Percentiles rank a stretch among this genome's conserved stretches.
Conservation (phyloP, 1,140 invertebrate genomes). For the Drosophila willistoni region DNA sequence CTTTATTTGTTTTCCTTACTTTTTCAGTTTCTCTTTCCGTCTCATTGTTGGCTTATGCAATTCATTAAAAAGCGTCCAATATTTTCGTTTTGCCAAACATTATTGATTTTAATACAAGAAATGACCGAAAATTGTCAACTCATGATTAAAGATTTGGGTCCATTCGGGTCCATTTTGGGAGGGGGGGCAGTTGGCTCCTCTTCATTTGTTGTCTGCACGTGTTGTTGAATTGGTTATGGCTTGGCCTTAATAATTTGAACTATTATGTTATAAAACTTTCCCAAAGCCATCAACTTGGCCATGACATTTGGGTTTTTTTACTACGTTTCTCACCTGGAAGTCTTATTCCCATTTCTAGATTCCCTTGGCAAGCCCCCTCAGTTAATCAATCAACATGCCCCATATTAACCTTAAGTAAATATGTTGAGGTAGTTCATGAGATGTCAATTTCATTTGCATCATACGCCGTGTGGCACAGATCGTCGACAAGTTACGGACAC, state of each 20-base stretch:
- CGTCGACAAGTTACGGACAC: no score
- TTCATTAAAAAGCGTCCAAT: neutral
- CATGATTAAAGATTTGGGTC: neutral
- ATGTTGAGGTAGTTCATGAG: no score
- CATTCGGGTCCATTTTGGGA: no score
- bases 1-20: neutral
- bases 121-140: conserved; percentile 2
- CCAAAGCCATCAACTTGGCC: neutral
- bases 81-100: neutral
- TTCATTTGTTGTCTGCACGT: neutral
- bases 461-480: no score
- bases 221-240: conserved; percentile 11
- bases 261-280: neutral
- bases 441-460: no score
- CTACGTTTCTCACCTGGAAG: neutral
- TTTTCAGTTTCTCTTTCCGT: neutral
- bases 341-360: no score
- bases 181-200: neutral
- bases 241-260: neutral
- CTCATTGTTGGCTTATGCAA: conserved; percentile 2
- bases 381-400: no score
- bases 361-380: no score
- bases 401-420: no score
- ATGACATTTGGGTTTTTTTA: neutral
- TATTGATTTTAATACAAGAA: conserved; percentile 1